Base-by-base conservation (phyloP, 2,113 vertebrate genomes). In the Archilochus colubris region DNA sequence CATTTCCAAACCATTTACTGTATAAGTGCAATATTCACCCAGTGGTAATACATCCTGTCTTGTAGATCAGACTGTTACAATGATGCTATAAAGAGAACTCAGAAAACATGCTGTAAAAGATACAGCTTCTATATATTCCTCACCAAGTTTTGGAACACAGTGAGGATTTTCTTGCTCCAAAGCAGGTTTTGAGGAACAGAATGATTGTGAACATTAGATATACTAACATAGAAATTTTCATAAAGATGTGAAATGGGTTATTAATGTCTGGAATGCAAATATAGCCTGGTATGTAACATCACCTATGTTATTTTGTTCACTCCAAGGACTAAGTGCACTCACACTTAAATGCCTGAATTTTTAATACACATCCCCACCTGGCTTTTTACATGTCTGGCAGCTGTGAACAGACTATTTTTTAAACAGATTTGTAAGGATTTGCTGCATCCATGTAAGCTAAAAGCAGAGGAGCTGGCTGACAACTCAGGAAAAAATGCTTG, bases 371-470 rank as follows among this genome's bases (percentile, higher is more conserved):
- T 53, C 4, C 19, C 6, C 77, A 23, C 63, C 51, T 86, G 11
- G 14, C 10, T 80, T 88, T 85, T 88, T 91, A 80, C 33, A 77
- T 13, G 43, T 58, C 22, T 91, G 51, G 54, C 38, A 90, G 53
- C 64, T 88, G 80, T 63, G 93, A 94, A 21, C 67, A 91, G 96
- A 89, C 74, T 88, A 70, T 79, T 89, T 94, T 97, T 94, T 61
- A 94, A 66, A 95, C 33, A 85, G 12, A 86, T 92, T 94, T 95
- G 9, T 72, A 94, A 90, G 69, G 61, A 58, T 66, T 93, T 86
- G 16, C 36, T 94, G 16, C 38, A 73, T 46, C 19, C 70, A 40
- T 40, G 30, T 25, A 92, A 91, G 81, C 53, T 63, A 94, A 75
- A 87, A 54, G 5, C 6, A 91, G 36, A 61, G 30, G 20, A 83